phyloP scores from a whole-genome alignment of 2,888 invertebrate species.

The Acanthacorydalis orientalis region DNA sequence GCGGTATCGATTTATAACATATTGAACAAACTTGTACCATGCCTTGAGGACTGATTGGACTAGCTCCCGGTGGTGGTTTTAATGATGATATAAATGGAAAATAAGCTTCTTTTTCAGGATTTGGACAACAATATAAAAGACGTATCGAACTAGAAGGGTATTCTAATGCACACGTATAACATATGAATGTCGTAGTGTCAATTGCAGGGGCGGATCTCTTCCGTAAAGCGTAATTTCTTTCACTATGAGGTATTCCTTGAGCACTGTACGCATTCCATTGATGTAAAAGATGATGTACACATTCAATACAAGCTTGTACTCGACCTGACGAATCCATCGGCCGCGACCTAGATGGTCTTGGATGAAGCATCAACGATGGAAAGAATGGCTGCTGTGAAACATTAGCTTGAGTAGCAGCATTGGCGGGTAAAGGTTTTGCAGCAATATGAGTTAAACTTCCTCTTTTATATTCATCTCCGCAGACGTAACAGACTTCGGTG shows the following conservation, averaged over 20 bases:
- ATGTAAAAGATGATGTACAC: constrained; percentile 68
- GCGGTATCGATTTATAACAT: constrained; percentile 69
- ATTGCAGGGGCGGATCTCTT: constrained; percentile 51
- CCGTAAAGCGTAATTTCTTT: constrained; percentile 65
- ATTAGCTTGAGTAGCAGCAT: constrained; percentile 12
- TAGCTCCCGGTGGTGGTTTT: constrained; percentile 67
- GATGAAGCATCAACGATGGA: constrained; percentile 62
- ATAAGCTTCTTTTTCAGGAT: constrained; percentile 74
- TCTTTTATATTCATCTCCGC: constrained; percentile 73
- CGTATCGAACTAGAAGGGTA: constrained; percentile 65
- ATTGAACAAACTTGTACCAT: constrained; percentile 49
- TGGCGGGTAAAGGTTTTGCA: constrained; percentile 33
- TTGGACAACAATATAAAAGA: constrained; percentile 68
- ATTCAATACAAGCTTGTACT: constrained; percentile 67
- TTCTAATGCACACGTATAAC: constrained; percentile 76
- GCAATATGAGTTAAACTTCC: constrained; percentile 60
- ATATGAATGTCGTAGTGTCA: constrained; percentile 61
- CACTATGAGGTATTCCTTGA: constrained; percentile 52
- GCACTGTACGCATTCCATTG: constrained; percentile 63
- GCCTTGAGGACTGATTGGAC: constrained; percentile 80
- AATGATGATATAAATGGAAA: constrained; percentile 76
- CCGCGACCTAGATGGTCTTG: constrained; percentile 67
- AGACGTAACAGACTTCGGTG: constrained; percentile 80
- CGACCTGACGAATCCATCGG: constrained; percentile 70
- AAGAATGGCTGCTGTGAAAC: constrained; percentile 40